phyloP scores from a whole-genome alignment of 1,140 invertebrate genomes.

The Drosophila suzukii region DNA sequence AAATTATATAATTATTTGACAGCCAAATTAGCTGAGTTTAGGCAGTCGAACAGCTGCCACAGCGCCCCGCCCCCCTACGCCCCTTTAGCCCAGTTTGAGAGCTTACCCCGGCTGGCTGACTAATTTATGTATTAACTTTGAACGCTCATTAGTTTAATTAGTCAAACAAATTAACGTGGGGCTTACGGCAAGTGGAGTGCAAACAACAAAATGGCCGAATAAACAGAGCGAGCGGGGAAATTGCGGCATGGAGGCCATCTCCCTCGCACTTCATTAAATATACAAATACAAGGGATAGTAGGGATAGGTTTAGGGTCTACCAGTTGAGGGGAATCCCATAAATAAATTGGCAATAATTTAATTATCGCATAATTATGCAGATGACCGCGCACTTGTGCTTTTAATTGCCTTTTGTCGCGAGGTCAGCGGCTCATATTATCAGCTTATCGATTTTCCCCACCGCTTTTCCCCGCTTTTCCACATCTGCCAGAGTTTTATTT shows the following conservation, averaged over 20 bases:
- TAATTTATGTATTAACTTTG: constrained; percentile 84
- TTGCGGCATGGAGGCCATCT: constrained; percentile 24
- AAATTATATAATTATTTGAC: constrained; percentile 32
- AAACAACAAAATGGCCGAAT: constrained; percentile 81
- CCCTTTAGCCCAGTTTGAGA: background rate
- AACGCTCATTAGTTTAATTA: constrained; percentile 85
- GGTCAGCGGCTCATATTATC: constrained; percentile 57
- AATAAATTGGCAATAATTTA: constrained; percentile 79
- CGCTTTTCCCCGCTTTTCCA: background rate
- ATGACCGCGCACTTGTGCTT: constrained; percentile 74
- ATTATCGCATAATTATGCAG: constrained; percentile 82
- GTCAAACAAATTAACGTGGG: constrained; percentile 84
- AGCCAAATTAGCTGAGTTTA: constrained; percentile 35
- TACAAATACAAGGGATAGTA: constrained; percentile 60
- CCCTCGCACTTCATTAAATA: constrained; percentile 69
- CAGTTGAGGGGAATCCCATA: constrained; percentile 41
- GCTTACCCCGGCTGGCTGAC: constrained; percentile 43
- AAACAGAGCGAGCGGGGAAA: constrained; percentile 42
- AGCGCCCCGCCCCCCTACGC: background rate
- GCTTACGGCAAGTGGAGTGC: constrained; percentile 73
- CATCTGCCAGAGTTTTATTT: constrained; percentile 32
- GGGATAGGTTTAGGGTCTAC: constrained; percentile 16
- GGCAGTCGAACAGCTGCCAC: background rate
- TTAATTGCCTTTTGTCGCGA: constrained; percentile 70
- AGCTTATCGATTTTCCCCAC: constrained; percentile 56